phyloP scores from a whole-genome alignment of 2,113 vertebrate genomes.

The Gnathonemus echidnorhynchus region DNA sequence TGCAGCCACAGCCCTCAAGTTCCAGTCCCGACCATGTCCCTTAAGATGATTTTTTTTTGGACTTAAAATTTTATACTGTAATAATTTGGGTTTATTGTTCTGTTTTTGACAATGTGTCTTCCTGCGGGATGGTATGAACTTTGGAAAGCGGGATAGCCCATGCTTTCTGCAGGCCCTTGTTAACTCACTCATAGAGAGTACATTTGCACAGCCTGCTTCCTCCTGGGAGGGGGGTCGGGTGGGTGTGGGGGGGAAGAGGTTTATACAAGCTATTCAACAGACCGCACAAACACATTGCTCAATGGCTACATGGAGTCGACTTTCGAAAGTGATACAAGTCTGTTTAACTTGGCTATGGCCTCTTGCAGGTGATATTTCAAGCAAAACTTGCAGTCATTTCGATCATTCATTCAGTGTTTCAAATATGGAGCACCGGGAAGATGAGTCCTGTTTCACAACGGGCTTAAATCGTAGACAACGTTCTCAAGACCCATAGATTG shows the following conservation, averaged over 20 bases:
- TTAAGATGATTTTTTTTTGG: conserved; percentile 41
- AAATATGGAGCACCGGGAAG: not conserved
- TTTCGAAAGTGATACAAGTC: conserved; percentile 1
- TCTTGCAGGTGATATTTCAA: conserved; percentile 17
- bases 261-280: conserved; percentile 15
- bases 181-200: conserved; percentile 27
- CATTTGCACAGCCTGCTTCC: conserved; percentile 24
- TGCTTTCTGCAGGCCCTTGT: conserved; percentile 28
- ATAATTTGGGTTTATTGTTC: conserved; percentile 41
- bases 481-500: not conserved
- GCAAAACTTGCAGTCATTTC: not conserved
- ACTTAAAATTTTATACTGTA: conserved; percentile 42
- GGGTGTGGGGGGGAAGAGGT: not conserved
- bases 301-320: conserved; percentile 32
- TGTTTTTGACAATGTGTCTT: conserved; percentile 34
- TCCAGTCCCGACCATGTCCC: conserved; percentile 32
- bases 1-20: conserved; percentile 28
- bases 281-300: conserved; percentile 33
- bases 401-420: not conserved
- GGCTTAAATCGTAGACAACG: not conserved
- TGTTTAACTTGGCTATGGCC: conserved; percentile 19
- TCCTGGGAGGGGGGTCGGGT: not conserved
- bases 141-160: conserved; percentile 27
- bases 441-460: not conserved
- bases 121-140: conserved; percentile 31